Conservation (phyloP, 1,140 invertebrate species). For the Nasonia giraulti region DNA sequence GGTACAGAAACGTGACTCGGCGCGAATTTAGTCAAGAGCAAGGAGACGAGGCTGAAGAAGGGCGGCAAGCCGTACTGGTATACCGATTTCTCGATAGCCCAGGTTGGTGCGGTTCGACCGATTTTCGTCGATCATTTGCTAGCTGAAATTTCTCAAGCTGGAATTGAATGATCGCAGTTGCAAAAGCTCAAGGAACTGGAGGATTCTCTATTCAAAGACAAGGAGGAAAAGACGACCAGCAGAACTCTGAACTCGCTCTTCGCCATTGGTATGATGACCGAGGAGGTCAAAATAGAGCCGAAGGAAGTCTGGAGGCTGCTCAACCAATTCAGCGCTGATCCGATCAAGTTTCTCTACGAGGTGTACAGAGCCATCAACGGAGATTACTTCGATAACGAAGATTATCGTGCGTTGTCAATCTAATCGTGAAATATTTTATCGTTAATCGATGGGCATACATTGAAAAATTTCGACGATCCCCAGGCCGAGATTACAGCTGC, state of each 20-base stretch:
- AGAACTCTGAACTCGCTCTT: conserved; percentile 58
- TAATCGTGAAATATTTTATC: neutral
- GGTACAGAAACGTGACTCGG: neutral
- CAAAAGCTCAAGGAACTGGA: conserved; percentile 58
- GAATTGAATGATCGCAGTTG: conserved; percentile 49
- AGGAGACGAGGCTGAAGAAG: neutral
- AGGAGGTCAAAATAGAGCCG: conserved; percentile 58
- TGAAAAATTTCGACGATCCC: neutral
- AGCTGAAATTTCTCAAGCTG: neutral
- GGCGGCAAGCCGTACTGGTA: conserved; percentile 65
- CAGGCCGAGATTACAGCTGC: conserved; percentile 64
- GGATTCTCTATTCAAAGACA: conserved; percentile 63
- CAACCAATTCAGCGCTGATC: conserved; percentile 54
- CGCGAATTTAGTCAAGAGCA: neutral
- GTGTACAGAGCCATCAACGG: conserved; percentile 66
- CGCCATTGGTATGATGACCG: conserved; percentile 65
- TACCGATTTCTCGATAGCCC: conserved; percentile 66
- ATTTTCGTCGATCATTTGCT: too few relatives aligned
- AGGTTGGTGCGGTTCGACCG: conserved; percentile 43
- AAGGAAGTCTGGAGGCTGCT: conserved; percentile 59
- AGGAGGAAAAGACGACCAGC: conserved; percentile 58
- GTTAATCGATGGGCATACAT: too few relatives aligned
- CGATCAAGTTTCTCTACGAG: conserved; percentile 64
- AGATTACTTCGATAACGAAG: conserved; percentile 66
- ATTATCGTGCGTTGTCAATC: conserved; percentile 59